A percentile compares a stretch with the other conserved stretches of the same genome.
These are phyloP conservation scores for Apus apus DNA, from an alignment of 2,113 vertebrate genomes.

Conservation along the genomic window DNA sequence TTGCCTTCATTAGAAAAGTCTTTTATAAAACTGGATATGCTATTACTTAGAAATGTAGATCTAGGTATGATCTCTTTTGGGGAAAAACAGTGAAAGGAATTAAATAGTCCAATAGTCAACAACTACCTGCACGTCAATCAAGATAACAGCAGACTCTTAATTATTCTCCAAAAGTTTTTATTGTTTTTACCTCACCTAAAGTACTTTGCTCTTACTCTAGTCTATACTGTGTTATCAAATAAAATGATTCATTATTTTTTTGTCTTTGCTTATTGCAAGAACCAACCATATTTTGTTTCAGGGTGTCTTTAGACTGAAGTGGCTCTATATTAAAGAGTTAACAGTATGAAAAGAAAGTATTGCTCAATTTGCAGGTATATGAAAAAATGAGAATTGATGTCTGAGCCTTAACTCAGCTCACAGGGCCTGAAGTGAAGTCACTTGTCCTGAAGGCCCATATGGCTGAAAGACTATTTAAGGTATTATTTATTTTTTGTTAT, in stretches of 20 bases:
- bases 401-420: slow-evolving; percentile 10
- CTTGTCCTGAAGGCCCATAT: slow-evolving; percentile 30
- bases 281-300: not conserved
- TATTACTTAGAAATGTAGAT: not conserved
- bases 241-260: not conserved
- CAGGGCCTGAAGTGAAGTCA: slow-evolving; percentile 37
- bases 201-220: not conserved
- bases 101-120: not conserved
- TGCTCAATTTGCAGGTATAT: slow-evolving; percentile 15
- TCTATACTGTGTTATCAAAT: not conserved
- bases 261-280: not conserved
- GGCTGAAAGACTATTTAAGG: slow-evolving; percentile 60
- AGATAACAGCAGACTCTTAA: not conserved
- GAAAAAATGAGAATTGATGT: slow-evolving; percentile 46
- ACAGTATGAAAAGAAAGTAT: slow-evolving; percentile 29
- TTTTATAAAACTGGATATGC: not conserved
- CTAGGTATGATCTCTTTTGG: not conserved
- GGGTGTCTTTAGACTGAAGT: not conserved
- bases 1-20: accelerated
- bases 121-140: not conserved
- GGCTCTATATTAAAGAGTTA: slow-evolving; percentile 9
- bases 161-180: not conserved
- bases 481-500: slow-evolving; percentile 75
- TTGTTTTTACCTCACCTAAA: not conserved
- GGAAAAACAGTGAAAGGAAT: not conserved